Evolutionary conservation across 1,140 invertebrate species (phyloP).

Genomic region (Gryon sp.): DNA sequence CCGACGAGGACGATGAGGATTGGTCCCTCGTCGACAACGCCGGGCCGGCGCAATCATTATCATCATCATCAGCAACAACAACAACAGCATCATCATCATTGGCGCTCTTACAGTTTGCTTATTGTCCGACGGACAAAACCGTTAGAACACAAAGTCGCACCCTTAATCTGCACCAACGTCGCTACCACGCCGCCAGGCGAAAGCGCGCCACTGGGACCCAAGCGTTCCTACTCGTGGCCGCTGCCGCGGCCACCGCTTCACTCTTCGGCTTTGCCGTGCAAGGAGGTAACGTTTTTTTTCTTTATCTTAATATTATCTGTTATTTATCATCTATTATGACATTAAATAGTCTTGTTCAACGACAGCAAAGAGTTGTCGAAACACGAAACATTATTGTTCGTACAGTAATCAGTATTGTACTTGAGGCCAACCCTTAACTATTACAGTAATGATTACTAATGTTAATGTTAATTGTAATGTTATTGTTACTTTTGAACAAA

Average conservation of each 20-base stretch:
- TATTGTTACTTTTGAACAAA: no score
- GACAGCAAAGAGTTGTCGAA: no score
- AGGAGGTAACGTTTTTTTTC: conserved; percentile 22
- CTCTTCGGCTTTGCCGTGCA: conserved; percentile 36
- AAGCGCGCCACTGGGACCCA: conserved; percentile 32
- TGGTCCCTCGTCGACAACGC: conserved; percentile 25
- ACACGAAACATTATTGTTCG: no score
- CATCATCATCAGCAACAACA: no score
- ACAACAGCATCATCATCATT: background rate
- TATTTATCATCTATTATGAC: no score
- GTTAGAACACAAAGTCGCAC: conserved; percentile 19
- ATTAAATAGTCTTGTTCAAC: no score
- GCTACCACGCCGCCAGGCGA: conserved; percentile 53
- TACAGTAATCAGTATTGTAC: no score
- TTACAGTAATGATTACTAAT: no score
- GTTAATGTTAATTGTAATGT: no score
- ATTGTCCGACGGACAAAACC: background rate
- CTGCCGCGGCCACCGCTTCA: conserved; percentile 41
- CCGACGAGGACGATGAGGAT: conserved; percentile 58
- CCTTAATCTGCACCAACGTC: conserved; percentile 15
- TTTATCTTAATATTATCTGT: no score
- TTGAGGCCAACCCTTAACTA: no score
- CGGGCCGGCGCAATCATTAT: no score
- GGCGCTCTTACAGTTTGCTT: background rate
- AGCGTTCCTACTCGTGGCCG: conserved; percentile 47